Percentiles rank a stretch among this genome's conserved stretches.
Conservation (phyloP, 2,113 vertebrate genomes). For the Hyperopisus bebe region DNA sequence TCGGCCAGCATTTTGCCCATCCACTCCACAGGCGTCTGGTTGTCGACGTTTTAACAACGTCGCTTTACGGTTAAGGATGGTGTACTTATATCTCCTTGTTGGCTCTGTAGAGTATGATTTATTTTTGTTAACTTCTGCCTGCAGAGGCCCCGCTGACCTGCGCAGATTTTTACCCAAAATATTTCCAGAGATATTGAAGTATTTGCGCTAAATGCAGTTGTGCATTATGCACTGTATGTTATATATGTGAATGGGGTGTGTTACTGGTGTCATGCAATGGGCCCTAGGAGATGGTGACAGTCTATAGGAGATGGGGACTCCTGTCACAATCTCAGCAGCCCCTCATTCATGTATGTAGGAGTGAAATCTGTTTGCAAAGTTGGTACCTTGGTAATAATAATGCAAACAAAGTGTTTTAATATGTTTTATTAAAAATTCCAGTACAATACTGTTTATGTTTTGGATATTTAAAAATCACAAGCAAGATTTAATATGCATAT, state of each 20-base stretch:
- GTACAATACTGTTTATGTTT: constrained; percentile 41
- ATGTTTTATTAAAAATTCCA: constrained; percentile 65
- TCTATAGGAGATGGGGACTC: background rate
- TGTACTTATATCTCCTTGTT: background rate
- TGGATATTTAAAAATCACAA: constrained; percentile 47
- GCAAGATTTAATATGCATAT: constrained; percentile 57
- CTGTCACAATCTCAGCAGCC: background rate
- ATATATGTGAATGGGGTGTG: background rate
- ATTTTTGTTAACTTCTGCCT: background rate
- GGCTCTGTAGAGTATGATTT: background rate
- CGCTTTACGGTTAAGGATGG: background rate
- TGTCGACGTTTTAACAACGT: background rate
- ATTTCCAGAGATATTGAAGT: background rate
- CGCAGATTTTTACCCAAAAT: background rate
- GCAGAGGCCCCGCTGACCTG: background rate
- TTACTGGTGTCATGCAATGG: background rate
- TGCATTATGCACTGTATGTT: background rate
- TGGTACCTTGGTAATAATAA: background rate
- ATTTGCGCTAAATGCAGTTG: background rate
- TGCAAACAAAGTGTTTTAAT: constrained; percentile 38
- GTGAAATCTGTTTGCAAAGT: constrained; percentile 23
- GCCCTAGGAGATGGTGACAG: background rate
- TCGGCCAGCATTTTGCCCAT: background rate
- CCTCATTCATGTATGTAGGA: background rate
- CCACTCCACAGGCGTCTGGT: background rate